phyloP scores from a whole-genome alignment of 2,888 invertebrate species.

The Sphinx pinastri region DNA sequence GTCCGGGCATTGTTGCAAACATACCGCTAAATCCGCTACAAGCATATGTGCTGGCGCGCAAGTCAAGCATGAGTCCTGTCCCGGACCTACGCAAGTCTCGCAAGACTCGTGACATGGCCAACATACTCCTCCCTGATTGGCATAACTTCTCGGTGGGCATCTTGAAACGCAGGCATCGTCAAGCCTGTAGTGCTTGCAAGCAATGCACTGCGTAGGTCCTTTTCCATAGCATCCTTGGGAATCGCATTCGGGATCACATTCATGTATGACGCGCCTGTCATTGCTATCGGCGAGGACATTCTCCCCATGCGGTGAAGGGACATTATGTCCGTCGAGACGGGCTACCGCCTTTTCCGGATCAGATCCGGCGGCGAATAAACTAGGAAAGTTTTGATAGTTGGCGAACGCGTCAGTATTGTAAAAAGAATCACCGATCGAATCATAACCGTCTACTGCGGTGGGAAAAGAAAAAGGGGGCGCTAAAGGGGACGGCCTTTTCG shows the following conservation, averaged over 20 bases:
- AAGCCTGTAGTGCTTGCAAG: conserved; percentile 91
- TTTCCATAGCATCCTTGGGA: conserved; percentile 92
- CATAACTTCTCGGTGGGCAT: conserved; percentile 93
- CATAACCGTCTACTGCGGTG: conserved; percentile 86
- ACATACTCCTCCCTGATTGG: conserved; percentile 91
- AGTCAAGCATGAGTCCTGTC: conserved; percentile 92
- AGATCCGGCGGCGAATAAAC: conserved; percentile 91
- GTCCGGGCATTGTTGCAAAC: conserved; percentile 94
- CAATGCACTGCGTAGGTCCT: conserved; percentile 92
- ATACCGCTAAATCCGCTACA: conserved; percentile 92
- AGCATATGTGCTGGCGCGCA: conserved; percentile 93
- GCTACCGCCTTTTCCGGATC: conserved; percentile 90
- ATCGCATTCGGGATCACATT: conserved; percentile 92
- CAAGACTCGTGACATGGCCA: conserved; percentile 95
- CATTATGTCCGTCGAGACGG: conserved; percentile 86
- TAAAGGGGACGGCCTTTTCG: conserved; percentile 53
- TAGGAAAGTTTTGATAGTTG: conserved; percentile 90
- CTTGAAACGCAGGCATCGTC: conserved; percentile 93
- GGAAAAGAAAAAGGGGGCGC: conserved; percentile 86
- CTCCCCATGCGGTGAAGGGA: conserved; percentile 84
- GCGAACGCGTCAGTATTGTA: conserved; percentile 88
- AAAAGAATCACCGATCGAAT: conserved; percentile 84
- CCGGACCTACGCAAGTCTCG: conserved; percentile 93
- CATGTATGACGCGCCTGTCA: conserved; percentile 85
- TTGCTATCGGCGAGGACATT: conserved; percentile 85